Evolutionary conservation across 2,888 invertebrate species (phyloP).

Genomic region (Drosophila nr. fundita): DNA sequence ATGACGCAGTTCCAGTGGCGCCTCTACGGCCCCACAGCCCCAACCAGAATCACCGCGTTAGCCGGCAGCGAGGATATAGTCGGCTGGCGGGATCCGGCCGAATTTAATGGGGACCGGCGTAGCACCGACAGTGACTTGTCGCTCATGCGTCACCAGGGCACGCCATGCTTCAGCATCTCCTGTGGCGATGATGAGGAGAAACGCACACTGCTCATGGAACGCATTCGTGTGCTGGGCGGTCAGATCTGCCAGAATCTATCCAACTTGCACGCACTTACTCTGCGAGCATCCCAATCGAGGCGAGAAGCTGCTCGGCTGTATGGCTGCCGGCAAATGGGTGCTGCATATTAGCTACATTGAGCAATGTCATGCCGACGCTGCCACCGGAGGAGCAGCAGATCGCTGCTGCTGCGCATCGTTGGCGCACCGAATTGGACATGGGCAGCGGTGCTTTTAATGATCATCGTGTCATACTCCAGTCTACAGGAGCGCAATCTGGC

Average conservation of each 20-base stretch:
- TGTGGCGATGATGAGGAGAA: conserved; percentile 78
- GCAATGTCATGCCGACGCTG: conserved; percentile 86
- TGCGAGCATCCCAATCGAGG: conserved; percentile 91
- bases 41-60: conserved; percentile 75
- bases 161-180: conserved; percentile 83
- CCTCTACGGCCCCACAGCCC: background rate
- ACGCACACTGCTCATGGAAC: conserved; percentile 70
- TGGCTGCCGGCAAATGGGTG: conserved; percentile 96
- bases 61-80: conserved; percentile 87
- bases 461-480: conserved; percentile 86
- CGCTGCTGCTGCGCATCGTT: conserved; percentile 88
- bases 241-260: conserved; percentile 80
- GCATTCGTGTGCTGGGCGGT: conserved; percentile 76
- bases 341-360: conserved; percentile 92
- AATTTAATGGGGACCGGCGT: conserved; percentile 67
- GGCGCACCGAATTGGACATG: conserved; percentile 87
- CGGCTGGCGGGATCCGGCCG: conserved; percentile 89
- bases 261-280: conserved; percentile 90
- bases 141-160: conserved; percentile 76
- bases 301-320: conserved; percentile 94
- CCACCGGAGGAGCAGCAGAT: conserved; percentile 85
- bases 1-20: conserved; percentile 42
- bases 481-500: conserved; percentile 87
- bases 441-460: conserved; percentile 86
- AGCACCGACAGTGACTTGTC: conserved; percentile 36